Evolutionary conservation across 2,797 vertebrate species (phyloP).

Genomic region (Notolepis coatsorum): DNA sequence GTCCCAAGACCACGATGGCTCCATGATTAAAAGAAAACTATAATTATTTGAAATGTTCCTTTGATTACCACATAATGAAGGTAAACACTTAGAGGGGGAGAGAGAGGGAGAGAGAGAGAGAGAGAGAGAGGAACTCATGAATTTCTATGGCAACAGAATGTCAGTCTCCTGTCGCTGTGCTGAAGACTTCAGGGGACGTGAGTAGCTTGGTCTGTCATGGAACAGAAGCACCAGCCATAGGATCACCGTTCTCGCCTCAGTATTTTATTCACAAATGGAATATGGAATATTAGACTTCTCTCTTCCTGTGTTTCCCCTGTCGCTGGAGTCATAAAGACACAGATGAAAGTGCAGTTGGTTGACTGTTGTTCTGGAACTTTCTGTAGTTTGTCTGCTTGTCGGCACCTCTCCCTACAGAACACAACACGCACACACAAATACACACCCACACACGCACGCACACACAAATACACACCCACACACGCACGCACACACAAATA

Average conservation of each 20-base stretch:
- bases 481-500: neutral
- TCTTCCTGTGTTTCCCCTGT: neutral
- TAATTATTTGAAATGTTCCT: too few relatives aligned
- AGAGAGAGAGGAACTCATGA: slow-evolving; percentile 17
- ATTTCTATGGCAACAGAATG: slow-evolving; percentile 19
- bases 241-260: neutral
- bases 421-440: neutral
- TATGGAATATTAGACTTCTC: neutral
- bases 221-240: neutral
- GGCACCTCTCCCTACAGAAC: neutral
- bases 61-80: too few relatives aligned
- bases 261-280: neutral
- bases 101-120: slow-evolving; percentile 9
- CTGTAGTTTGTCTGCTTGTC: neutral
- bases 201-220: neutral
- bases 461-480: neutral
- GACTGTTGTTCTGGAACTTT: neutral
- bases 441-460: neutral
- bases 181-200: slow-evolving; percentile 6
- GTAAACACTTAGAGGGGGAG: too few relatives aligned
- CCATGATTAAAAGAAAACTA: too few relatives aligned
- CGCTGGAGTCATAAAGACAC: neutral
- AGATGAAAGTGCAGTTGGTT: neutral
- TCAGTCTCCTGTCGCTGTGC: slow-evolving; percentile 13
- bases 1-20: too few relatives aligned